Percentiles rank a stretch among this genome's conserved stretches.
Conservation (phyloP, 2,113 vertebrate species). For the human region DNA sequence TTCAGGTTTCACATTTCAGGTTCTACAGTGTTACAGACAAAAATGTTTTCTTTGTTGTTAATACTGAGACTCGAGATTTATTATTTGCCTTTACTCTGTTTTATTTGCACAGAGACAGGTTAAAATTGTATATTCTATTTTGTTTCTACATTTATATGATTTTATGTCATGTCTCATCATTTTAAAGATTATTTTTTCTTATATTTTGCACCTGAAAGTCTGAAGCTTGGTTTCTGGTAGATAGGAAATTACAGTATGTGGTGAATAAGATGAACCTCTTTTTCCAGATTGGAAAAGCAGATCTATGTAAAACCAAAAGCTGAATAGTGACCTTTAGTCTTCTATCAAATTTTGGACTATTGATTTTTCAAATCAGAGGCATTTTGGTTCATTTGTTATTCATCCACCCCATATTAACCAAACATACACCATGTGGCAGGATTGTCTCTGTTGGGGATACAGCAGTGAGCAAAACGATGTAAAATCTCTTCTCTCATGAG, state of each 20-base stretch:
- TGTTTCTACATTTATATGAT: background rate
- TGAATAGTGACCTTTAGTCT: background rate
- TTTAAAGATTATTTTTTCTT: background rate
- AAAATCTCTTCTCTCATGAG: background rate
- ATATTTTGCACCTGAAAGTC: background rate
- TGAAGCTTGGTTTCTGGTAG: background rate
- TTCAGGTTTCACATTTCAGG: conserved; percentile 28
- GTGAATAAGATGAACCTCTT: background rate
- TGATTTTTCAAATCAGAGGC: background rate
- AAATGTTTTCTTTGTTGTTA: background rate
- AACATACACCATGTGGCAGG: background rate
- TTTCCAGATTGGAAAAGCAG: background rate
- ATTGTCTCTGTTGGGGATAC: background rate
- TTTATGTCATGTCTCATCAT: background rate
- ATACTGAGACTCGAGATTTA: background rate
- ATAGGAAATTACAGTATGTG: background rate
- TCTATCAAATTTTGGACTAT: background rate
- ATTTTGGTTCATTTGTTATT: background rate
- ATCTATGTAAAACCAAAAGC: background rate
- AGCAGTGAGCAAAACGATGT: background rate
- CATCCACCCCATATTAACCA: background rate
- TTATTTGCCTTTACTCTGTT: background rate
- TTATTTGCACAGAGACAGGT: background rate
- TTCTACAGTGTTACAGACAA: background rate
- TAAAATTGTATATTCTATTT: background rate